Conservation (phyloP, 2,113 vertebrate genomes). For the Rhinichthys klamathensis region DNA sequence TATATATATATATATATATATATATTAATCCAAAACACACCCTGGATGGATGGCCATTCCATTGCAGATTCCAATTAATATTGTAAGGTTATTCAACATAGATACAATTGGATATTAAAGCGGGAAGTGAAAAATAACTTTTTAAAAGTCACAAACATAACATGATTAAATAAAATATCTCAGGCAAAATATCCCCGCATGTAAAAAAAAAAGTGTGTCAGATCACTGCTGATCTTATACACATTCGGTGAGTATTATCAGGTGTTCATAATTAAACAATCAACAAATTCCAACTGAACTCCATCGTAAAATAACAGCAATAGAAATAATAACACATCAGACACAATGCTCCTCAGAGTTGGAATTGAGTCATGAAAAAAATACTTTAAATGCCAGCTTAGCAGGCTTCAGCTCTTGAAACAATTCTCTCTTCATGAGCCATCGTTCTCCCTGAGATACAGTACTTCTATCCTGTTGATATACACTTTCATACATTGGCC, state of each 20-base stretch:
- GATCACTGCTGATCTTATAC: neutral
- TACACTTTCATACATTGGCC: conserved; percentile 17
- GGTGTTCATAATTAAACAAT: conserved; percentile 4
- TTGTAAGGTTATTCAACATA: neutral
- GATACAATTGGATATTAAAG: neutral
- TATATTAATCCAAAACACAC: too few species aligned
- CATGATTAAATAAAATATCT: neutral
- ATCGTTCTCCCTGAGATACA: neutral
- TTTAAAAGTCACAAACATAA: neutral
- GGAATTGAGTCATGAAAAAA: conserved; percentile 6
- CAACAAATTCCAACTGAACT: neutral
- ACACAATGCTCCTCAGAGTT: neutral
- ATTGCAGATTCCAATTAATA: too few species aligned
- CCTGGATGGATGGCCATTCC: too few species aligned
- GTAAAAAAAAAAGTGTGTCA: neutral
- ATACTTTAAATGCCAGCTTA: conserved; percentile 12
- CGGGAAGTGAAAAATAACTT: neutral
- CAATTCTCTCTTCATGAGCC: conserved; percentile 6
- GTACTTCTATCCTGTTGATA: conserved; percentile 5
- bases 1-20: too few species aligned
- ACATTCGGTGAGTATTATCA: neutral
- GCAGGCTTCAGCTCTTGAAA: conserved; percentile 28
- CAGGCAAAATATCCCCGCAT: too few species aligned
- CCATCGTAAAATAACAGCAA: neutral
- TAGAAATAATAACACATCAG: neutral